Evolutionary conservation across 2,797 vertebrate genomes (phyloP), one percentile per base, ranked within the genome.

Genomic region (Lophotriccus pileatus): DNA sequence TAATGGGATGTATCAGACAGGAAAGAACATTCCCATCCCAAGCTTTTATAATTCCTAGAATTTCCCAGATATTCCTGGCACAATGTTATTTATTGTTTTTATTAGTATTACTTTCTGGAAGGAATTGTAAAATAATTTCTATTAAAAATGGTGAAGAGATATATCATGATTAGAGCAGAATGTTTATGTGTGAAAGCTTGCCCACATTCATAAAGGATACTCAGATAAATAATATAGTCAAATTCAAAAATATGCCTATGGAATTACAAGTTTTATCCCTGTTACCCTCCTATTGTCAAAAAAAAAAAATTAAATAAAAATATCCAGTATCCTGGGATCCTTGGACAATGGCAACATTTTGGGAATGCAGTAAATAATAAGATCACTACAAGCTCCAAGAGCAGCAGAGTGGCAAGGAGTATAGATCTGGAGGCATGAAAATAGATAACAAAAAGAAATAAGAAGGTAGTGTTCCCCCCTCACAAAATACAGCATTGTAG

Each of bases 91-190:
- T 4, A 37, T 91, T 47, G 39, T 23, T 75, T 76, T 76, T 47
- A 50, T 72, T 87, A 85, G 41, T 47, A 62, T 9, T 78, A n/a
- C 27, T 80, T 93, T 81, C 78, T 80, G 78, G 62, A 91, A 85
- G 9, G 21, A 83, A 85, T 47, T 83, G 30, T 72, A 50, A 87
- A 83, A 68, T 63, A 58, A 73, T 46, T 70, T 69, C 52, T 47
- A 70, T 30, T 77, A 87, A 89, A 91, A 91, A 75, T 32, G 44
- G 8, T 63, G 69, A 84, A 68, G 37, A 62, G 62, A 62, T 70
- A 36, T 10, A 77, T 89, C 11, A 2, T 55, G 44, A 41, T 66
- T 52, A 75, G 14, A 81, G 11, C 23, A 73, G 82, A 80, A 84
- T 50, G 20, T 52, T 89, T 60, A 28, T 12, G 15, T 36, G n/a